A percentile compares a stretch with the other conserved stretches of the same genome.
phyloP scores from a whole-genome alignment of 2,797 vertebrate genomes.

The Tolypeutes matacus region DNA sequence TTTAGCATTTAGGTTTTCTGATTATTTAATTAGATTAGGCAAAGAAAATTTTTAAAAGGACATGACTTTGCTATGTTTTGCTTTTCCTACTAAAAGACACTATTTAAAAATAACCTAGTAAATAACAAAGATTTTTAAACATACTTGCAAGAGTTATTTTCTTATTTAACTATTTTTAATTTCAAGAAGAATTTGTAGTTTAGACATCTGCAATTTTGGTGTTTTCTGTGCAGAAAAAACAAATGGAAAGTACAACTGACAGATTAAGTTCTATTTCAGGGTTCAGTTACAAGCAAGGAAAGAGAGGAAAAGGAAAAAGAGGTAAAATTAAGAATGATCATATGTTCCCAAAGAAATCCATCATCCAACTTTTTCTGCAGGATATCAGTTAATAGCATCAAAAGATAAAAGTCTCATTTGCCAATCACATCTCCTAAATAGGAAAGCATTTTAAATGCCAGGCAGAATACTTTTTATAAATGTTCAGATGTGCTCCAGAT shows the following conservation, averaged over 20 bases:
- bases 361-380: constrained; percentile 46
- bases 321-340: constrained; percentile 15
- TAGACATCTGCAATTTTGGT: background rate
- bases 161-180: constrained; percentile 52
- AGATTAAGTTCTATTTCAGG: constrained; percentile 24
- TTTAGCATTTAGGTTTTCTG: constrained; percentile 69
- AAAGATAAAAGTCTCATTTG: constrained; percentile 77
- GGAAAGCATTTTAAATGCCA: constrained; percentile 72
- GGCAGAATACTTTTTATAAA: constrained; percentile 46
- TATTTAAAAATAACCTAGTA: background rate
- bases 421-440: constrained; percentile 73
- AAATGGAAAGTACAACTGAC: background rate
- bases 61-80: constrained; percentile 4
- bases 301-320: background rate
- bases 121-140: constrained; percentile 4
- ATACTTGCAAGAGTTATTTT: background rate
- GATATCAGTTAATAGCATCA: constrained; percentile 63
- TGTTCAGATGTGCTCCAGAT: constrained; percentile 76
- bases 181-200: constrained; percentile 20
- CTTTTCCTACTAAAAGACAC: background rate
- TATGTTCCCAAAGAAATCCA: constrained; percentile 70
- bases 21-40: constrained; percentile 71
- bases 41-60: constrained; percentile 48
- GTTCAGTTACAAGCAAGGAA: constrained; percentile 47
- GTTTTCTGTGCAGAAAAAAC: constrained; percentile 13